Conservation (phyloP, 2,797 vertebrate genomes). For the Myotis daubentonii region DNA sequence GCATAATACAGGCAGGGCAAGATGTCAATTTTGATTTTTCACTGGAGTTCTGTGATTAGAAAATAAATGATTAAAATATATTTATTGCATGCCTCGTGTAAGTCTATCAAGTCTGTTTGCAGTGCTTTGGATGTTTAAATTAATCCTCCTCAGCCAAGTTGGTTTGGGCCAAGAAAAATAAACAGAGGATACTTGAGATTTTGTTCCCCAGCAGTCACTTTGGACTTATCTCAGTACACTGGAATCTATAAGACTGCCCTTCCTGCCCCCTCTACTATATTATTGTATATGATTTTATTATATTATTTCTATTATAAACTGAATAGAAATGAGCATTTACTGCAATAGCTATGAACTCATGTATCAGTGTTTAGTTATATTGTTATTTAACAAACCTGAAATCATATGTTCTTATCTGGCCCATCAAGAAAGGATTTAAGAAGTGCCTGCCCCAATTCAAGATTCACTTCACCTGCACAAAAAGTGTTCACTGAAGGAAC, state of each 20-base stretch:
- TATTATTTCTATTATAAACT: background rate
- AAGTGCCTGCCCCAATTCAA: background rate
- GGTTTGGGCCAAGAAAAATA: background rate
- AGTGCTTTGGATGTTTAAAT: background rate
- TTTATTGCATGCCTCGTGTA: background rate
- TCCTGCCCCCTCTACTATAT: background rate
- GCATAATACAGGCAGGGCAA: background rate
- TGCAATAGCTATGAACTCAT: background rate
- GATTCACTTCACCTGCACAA: background rate
- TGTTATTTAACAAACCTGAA: background rate
- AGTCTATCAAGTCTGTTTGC: background rate
- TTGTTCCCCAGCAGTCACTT: background rate
- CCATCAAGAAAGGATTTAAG: background rate
- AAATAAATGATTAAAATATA: slow-evolving; percentile 35
- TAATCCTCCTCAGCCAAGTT: background rate
- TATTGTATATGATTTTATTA: background rate
- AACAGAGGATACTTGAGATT: background rate
- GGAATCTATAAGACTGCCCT: background rate
- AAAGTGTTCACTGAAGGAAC: background rate
- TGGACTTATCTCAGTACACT: background rate
- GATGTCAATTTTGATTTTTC: background rate
- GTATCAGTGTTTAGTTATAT: background rate
- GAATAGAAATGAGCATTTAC: background rate
- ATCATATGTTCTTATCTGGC: background rate
- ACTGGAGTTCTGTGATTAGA: background rate